These are phyloP conservation scores for Urosaurus nigricauda DNA, from an alignment of 2,797 vertebrate genomes.

Conservation along the genomic window DNA sequence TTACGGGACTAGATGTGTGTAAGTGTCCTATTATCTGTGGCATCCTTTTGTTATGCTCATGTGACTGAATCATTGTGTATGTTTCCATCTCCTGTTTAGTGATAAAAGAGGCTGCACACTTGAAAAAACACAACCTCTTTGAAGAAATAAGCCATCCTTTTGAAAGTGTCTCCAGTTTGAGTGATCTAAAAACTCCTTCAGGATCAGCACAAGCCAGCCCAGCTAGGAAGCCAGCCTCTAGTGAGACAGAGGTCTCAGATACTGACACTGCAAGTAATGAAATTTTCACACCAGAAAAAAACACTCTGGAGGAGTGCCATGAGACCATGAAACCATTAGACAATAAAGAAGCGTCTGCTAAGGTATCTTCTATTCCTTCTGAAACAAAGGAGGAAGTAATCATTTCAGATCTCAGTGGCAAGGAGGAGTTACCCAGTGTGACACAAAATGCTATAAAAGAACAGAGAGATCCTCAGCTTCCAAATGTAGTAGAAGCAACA, in stretches of 20 bases:
- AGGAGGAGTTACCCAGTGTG: conserved; percentile 9
- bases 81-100: conserved; percentile 78
- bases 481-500: background rate
- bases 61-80: conserved; percentile 21
- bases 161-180: conserved; percentile 85
- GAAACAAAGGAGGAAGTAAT: conserved; percentile 17
- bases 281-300: conserved; percentile 57
- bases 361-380: background rate
- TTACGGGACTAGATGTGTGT: background rate
- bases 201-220: conserved; percentile 84
- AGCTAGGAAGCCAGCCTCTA: conserved; percentile 32
- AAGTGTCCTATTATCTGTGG: background rate
- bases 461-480: background rate
- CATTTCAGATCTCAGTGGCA: background rate
- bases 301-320: conserved; percentile 42
- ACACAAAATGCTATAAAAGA: background rate
- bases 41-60: background rate
- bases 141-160: conserved; percentile 85
- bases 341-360: conserved; percentile 27
- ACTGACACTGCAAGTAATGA: conserved; percentile 58
- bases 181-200: conserved; percentile 79
- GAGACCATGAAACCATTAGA: conserved; percentile 1
- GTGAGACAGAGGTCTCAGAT: background rate
- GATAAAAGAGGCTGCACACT: conserved; percentile 88
- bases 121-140: conserved; percentile 91